Percentiles rank a stretch among this genome's conserved stretches.
These are phyloP conservation scores for Phyllotis vaccarum DNA, from an alignment of 2,797 vertebrate species.

Conservation along the genomic window DNA sequence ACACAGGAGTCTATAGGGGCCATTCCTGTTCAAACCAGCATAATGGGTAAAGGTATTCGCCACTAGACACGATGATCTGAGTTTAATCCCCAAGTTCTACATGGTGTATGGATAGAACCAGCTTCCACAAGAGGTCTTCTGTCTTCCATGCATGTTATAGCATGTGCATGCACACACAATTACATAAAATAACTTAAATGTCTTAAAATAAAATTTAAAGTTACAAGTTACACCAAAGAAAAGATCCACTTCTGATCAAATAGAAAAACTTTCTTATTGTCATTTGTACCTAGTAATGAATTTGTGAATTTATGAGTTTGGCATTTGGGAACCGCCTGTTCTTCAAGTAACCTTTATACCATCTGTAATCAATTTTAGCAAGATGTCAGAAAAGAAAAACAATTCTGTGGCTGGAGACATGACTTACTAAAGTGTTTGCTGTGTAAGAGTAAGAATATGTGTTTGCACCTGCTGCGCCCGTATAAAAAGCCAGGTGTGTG, in stretches of 20 bases:
- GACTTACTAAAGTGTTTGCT: not conserved
- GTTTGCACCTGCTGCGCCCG: not conserved
- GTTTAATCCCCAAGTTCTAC: not conserved
- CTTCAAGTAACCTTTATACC: constrained; percentile 61
- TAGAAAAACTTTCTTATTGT: constrained; percentile 22
- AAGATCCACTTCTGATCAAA: constrained; percentile 47
- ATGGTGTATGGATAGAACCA: not conserved
- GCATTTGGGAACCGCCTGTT: constrained; percentile 57
- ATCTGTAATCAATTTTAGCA: constrained; percentile 71
- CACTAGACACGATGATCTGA: not conserved
- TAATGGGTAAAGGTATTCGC: not conserved
- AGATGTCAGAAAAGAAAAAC: constrained; percentile 44
- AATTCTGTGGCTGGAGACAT: not conserved
- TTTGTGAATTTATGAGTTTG: constrained; percentile 57
- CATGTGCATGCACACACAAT: too few species aligned
- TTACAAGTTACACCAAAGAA: constrained; percentile 48
- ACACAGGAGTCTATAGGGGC: not conserved
- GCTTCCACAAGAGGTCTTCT: not conserved
- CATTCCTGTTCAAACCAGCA: not conserved
- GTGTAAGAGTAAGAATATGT: not conserved
- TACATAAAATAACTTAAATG: not conserved
- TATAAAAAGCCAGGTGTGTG: not conserved
- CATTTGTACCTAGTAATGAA: constrained; percentile 55
- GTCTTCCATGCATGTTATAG: not conserved
- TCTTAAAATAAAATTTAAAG: constrained; percentile 44